Evolutionary conservation across 2,888 invertebrate species (phyloP), one percentile per base, ranked within the genome.

Genomic region (Lasioglossum lativentre): DNA sequence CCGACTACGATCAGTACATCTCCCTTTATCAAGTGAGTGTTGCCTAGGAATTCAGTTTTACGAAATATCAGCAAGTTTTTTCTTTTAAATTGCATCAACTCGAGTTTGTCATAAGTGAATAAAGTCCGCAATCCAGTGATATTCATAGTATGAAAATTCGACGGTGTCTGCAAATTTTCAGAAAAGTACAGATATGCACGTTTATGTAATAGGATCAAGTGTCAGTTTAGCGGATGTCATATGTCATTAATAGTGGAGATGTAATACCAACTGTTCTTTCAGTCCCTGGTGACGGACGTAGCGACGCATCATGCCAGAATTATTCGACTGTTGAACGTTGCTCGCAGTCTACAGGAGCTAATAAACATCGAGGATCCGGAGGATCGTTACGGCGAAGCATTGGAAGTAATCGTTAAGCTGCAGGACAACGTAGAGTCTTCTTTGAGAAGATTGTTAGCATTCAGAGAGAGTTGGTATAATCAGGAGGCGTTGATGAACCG

Each of bases 1-100:
- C 97, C 14, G 98, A 98, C 93, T 98, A 97, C 91, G 97, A 98
- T 93, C 97, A 98, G 92, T 98, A 98, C 93, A 98, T 98, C 47
- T 97, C 98, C 59, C 95, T 98, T 0, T 98, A 98, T 94, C 98
- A 96, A 94, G 96, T 95, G 89, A 91, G 87, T 76, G 42, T n/a
- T 47, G 6, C 6, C 8, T 2, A 16, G 4, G 16, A 19, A 45
- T 45, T 16, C 16, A 16, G 16, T 45, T 45, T 45, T 45, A 45
- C 16, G 45, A 1, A 4, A 45, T 16, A 34, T 34, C 34, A 34
- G 34, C 34, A 34, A 34, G 16, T 16, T 19, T 19, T 5, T 3
- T 19, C 4, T 5, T 3, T 45, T 16, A 5, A 5, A 45, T 45
- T 16, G 4, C 45, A 16, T 45, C 45, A 16, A 16, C 5, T 5